A percentile compares a stretch with the other conserved stretches of the same genome.
Evolutionary conservation across 2,113 vertebrate species (phyloP).

Genomic region (Hepsetus odoe): DNA sequence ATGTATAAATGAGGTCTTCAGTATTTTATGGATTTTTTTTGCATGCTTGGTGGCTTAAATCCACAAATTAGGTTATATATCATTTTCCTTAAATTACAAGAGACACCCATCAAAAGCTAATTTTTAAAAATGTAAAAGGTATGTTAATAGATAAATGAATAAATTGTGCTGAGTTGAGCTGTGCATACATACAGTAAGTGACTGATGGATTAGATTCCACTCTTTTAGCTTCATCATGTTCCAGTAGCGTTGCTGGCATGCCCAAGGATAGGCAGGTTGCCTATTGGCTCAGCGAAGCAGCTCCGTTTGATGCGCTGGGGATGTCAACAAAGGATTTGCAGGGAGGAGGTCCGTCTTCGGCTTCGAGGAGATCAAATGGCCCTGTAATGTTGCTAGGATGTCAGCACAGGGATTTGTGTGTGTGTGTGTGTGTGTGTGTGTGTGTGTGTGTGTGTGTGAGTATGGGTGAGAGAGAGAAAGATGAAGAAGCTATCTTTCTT

Average conservation of each 20-base stretch:
- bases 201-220: conserved; percentile 19
- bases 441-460: background rate
- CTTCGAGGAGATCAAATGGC: conserved; percentile 34
- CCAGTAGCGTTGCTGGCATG: conserved; percentile 1
- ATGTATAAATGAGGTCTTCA: no score
- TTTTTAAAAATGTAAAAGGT: no score
- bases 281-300: conserved; percentile 29
- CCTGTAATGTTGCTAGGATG: conserved; percentile 42
- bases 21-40: no score
- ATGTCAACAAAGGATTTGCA: conserved; percentile 41
- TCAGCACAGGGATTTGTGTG: conserved; percentile 8
- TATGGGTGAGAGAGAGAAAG: background rate
- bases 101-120: background rate
- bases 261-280: conserved; percentile 12
- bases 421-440: conserved; percentile 15
- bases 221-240: conserved; percentile 21
- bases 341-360: conserved; percentile 25
- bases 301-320: conserved; percentile 17
- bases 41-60: no score
- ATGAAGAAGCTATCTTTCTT: background rate
- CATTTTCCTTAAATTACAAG: no score
- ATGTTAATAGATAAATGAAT: background rate
- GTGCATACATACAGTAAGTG: background rate
- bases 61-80: no score
- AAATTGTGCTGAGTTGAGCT: background rate